Percentiles rank a stretch among this genome's conserved stretches.
These are phyloP conservation scores for Sarcophaga bullata DNA, from an alignment of 1,140 invertebrate species.

Conservation along the genomic window DNA sequence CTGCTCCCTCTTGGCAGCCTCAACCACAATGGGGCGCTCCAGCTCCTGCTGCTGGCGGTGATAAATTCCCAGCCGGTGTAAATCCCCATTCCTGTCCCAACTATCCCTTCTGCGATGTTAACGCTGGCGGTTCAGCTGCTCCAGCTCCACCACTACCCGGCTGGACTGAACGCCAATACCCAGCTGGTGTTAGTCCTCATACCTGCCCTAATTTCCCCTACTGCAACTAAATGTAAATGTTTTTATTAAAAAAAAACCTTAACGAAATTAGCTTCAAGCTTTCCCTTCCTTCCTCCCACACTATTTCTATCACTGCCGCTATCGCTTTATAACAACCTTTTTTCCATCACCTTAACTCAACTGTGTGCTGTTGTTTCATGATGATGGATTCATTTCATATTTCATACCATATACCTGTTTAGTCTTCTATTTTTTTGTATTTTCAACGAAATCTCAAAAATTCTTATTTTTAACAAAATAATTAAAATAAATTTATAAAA, in stretches of 20 bases:
- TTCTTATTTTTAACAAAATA: neutral
- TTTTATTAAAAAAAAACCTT: neutral
- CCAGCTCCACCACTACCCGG: conserved; percentile 60
- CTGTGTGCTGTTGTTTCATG: conserved; percentile 21
- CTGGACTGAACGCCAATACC: conserved; percentile 65
- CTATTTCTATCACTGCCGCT: neutral
- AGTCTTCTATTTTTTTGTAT: neutral
- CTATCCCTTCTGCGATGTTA: conserved; percentile 66
- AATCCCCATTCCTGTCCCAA: conserved; percentile 66
- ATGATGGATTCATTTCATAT: conserved; percentile 37
- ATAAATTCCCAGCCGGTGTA: conserved; percentile 65
- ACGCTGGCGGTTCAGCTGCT: conserved; percentile 54
- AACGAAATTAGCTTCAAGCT: neutral
- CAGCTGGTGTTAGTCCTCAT: conserved; percentile 65
- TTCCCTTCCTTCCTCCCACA: conserved; percentile 17
- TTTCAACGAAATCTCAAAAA: conserved; percentile 1
- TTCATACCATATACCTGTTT: conserved; percentile 43
- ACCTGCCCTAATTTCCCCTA: conserved; percentile 67
- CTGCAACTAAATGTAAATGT: conserved; percentile 53
- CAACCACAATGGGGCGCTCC: conserved; percentile 58
- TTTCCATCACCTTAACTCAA: conserved; percentile 3
- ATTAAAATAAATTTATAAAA: neutral
- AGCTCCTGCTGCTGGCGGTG: conserved; percentile 54
- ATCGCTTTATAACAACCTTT: neutral
- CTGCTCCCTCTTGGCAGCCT: conserved; percentile 47